Conservation (phyloP, 2,888 invertebrate genomes). For the Xanthia togata region DNA sequence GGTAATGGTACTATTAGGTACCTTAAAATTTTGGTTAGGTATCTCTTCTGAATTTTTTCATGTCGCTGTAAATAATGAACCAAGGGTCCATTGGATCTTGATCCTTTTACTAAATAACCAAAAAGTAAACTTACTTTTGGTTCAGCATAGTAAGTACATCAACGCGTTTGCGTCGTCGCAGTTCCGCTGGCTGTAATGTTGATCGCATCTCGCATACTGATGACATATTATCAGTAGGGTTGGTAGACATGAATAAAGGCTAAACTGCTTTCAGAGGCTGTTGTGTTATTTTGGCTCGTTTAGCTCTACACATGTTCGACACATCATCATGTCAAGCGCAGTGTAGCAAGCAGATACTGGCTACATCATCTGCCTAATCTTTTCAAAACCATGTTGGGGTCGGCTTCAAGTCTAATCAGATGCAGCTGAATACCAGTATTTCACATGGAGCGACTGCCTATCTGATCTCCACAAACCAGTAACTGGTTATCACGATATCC, state of each 20-base stretch:
- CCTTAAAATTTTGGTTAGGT: too few species aligned
- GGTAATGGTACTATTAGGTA: too few species aligned
- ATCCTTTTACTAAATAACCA: not conserved
- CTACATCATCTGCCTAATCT: too few species aligned
- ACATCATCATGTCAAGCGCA: too few species aligned
- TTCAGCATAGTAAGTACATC: not conserved
- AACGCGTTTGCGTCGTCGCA: constrained; percentile 12
- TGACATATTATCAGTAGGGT: constrained; percentile 23
- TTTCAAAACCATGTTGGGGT: too few species aligned
- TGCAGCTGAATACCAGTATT: too few species aligned
- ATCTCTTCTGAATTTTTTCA: not conserved
- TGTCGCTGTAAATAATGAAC: not conserved
- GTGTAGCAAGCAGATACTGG: too few species aligned
- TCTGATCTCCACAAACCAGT: too few species aligned
- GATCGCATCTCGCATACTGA: constrained; percentile 34
- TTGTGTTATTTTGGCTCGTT: not conserved
- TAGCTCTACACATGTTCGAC: too few species aligned
- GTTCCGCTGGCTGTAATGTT: constrained; percentile 17
- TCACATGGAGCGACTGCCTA: too few species aligned
- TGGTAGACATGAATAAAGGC: not conserved
- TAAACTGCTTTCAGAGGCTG: not conserved
- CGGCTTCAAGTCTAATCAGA: too few species aligned
- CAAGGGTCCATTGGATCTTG: not conserved
- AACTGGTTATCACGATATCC: too few species aligned
- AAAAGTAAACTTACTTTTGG: not conserved